Evolutionary conservation across 2,888 invertebrate species (phyloP).

Genomic region (Chrysolina americana): DNA sequence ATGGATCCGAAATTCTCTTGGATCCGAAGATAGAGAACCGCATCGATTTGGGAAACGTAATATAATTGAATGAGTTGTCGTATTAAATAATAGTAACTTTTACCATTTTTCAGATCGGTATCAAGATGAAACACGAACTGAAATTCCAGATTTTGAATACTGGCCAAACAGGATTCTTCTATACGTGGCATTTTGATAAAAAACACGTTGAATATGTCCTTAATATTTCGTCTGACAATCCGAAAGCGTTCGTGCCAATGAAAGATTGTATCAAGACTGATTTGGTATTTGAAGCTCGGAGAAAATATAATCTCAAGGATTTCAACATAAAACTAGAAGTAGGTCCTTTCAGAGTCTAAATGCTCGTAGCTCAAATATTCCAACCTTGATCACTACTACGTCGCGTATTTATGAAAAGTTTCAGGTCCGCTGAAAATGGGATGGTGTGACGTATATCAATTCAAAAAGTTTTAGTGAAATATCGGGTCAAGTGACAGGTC

Average conservation of each 20-base stretch:
- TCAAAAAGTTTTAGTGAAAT: too few relatives aligned
- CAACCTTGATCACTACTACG: too few relatives aligned
- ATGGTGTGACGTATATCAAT: too few relatives aligned
- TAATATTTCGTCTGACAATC: constrained; percentile 40
- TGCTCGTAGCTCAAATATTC: too few relatives aligned
- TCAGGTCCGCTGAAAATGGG: too few relatives aligned
- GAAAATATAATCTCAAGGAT: constrained; percentile 40
- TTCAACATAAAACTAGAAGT: constrained; percentile 52
- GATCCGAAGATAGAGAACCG: constrained; percentile 60
- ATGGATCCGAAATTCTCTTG: constrained; percentile 57
- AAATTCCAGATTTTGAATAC: constrained; percentile 48
- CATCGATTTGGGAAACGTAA: constrained; percentile 68
- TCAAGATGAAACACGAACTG: constrained; percentile 39
- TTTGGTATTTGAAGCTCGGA: constrained; percentile 43
- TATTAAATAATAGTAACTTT: background rate
- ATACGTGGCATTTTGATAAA: constrained; percentile 48
- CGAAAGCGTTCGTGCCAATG: constrained; percentile 50
- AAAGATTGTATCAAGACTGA: constrained; percentile 19
- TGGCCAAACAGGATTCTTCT: constrained; percentile 53
- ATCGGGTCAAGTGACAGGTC: too few relatives aligned
- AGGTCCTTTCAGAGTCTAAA: constrained; percentile 22
- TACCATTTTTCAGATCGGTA: constrained; percentile 35
- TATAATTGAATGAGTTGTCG: constrained; percentile 10
- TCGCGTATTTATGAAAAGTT: too few relatives aligned
- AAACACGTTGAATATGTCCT: constrained; percentile 43